These are phyloP conservation scores for Proisotoma minuta DNA, from an alignment of 2,888 invertebrate genomes.

Conservation along the genomic window DNA sequence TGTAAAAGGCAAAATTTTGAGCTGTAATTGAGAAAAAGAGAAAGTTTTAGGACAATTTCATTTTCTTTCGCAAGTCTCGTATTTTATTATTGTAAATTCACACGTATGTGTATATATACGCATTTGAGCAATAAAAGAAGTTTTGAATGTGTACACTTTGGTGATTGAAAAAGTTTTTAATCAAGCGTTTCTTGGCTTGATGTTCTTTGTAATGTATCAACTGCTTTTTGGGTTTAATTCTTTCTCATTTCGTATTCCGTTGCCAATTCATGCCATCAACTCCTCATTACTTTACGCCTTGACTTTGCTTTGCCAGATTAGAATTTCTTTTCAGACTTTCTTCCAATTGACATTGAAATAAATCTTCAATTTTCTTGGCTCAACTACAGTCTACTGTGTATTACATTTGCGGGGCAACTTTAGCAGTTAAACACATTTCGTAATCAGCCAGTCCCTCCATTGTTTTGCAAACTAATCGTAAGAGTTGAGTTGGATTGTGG, in stretches of 20 bases:
- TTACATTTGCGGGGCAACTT: too few relatives aligned
- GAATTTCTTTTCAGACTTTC: neutral
- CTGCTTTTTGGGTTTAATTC: neutral
- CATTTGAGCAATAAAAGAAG: too few relatives aligned
- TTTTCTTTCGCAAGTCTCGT: neutral
- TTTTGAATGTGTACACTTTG: too few relatives aligned
- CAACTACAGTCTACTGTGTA: too few relatives aligned
- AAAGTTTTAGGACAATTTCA: neutral
- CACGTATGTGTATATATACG: too few relatives aligned
- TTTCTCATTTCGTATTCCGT: neutral
- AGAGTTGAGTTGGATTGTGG: too few relatives aligned
- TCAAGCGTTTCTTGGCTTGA: too few relatives aligned
- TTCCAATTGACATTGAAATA: constrained; percentile 1
- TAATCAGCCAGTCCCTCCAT: neutral
- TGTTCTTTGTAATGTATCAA: too few relatives aligned
- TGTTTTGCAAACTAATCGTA: neutral
- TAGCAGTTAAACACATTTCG: neutral
- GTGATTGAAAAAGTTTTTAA: too few relatives aligned
- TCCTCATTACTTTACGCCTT: neutral
- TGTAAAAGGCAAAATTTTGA: constrained; percentile 74
- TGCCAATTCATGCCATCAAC: neutral
- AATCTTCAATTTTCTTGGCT: neutral
- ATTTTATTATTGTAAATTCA: too few relatives aligned
- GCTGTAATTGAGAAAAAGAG: constrained; percentile 53
- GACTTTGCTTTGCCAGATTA: neutral